These are phyloP conservation scores for Cantharis flavilabris DNA, from an alignment of 2,888 invertebrate species.

Conservation along the genomic window DNA sequence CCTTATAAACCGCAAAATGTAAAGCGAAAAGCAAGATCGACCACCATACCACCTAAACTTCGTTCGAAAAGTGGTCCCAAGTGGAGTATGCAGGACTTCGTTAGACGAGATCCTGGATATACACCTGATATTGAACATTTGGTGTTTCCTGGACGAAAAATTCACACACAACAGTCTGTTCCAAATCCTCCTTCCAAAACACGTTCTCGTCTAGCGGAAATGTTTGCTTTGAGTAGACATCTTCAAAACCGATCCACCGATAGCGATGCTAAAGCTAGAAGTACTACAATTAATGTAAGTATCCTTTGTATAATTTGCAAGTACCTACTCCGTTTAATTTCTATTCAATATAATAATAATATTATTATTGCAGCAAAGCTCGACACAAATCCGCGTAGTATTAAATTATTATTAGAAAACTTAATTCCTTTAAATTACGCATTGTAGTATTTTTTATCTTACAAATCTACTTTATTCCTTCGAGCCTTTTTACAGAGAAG, in stretches of 20 bases:
- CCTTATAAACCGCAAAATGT: slow-evolving; percentile 52
- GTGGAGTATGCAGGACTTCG: slow-evolving; percentile 53
- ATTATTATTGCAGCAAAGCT: too few relatives aligned
- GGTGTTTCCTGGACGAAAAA: slow-evolving; percentile 60
- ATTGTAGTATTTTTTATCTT: neutral
- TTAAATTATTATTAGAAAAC: neutral
- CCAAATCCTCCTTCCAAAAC: slow-evolving; percentile 43
- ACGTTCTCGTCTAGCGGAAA: slow-evolving; percentile 59
- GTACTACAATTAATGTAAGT: slow-evolving; percentile 47
- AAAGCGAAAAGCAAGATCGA: slow-evolving; percentile 44
- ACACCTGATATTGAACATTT: slow-evolving; percentile 63
- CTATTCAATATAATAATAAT: too few relatives aligned
- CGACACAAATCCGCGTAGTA: too few relatives aligned
- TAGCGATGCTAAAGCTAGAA: slow-evolving; percentile 46
- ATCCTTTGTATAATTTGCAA: slow-evolving; percentile 3
- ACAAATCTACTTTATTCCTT: neutral
- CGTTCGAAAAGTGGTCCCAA: slow-evolving; percentile 38
- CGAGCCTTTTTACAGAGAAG: slow-evolving; percentile 45
- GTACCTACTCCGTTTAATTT: neutral
- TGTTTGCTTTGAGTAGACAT: slow-evolving; percentile 58
- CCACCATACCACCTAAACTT: slow-evolving; percentile 23
- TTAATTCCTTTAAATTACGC: neutral
- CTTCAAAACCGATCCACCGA: slow-evolving; percentile 53
- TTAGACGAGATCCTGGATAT: slow-evolving; percentile 59
- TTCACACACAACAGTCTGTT: slow-evolving; percentile 54